Evolutionary conservation across 2,888 invertebrate genomes (phyloP).

Genomic region (Venusia cambrica): DNA sequence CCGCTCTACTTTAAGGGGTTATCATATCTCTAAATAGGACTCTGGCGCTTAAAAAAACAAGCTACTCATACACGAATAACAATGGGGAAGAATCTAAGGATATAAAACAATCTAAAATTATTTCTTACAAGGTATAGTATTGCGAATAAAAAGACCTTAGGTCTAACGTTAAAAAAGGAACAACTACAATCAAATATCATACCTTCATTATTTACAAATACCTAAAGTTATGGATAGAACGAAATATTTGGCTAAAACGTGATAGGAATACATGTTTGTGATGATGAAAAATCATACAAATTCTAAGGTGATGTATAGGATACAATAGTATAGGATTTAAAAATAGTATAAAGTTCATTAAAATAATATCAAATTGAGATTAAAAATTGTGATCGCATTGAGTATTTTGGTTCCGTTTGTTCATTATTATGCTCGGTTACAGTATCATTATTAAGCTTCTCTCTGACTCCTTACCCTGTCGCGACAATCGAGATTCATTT

Average conservation of each 20-base stretch:
- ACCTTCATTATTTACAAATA: slow-evolving; percentile 69
- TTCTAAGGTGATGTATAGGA: slow-evolving; percentile 49
- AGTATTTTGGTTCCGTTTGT: slow-evolving; percentile 64
- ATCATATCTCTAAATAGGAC: slow-evolving; percentile 27
- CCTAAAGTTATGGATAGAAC: slow-evolving; percentile 65
- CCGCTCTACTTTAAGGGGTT: slow-evolving; percentile 31
- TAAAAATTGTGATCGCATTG: slow-evolving; percentile 65
- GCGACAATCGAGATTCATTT: slow-evolving; percentile 63
- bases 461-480: slow-evolving; percentile 72
- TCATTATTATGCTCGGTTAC: slow-evolving; percentile 55
- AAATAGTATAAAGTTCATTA: slow-evolving; percentile 29
- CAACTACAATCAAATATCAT: slow-evolving; percentile 67
- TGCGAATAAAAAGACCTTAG: slow-evolving; percentile 76
- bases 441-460: slow-evolving; percentile 38
- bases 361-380: slow-evolving; percentile 52
- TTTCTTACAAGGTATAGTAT: slow-evolving; percentile 74
- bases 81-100: slow-evolving; percentile 29
- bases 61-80: slow-evolving; percentile 24
- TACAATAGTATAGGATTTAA: slow-evolving; percentile 41
- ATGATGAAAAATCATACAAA: slow-evolving; percentile 47
- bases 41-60: slow-evolving; percentile 22
- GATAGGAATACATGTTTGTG: slow-evolving; percentile 65
- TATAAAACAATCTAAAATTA: slow-evolving; percentile 66
- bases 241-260: slow-evolving; percentile 78
- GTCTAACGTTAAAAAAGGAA: slow-evolving; percentile 69